Conservation (phyloP, 1,140 invertebrate genomes). For the Habropoda laboriosa region DNA sequence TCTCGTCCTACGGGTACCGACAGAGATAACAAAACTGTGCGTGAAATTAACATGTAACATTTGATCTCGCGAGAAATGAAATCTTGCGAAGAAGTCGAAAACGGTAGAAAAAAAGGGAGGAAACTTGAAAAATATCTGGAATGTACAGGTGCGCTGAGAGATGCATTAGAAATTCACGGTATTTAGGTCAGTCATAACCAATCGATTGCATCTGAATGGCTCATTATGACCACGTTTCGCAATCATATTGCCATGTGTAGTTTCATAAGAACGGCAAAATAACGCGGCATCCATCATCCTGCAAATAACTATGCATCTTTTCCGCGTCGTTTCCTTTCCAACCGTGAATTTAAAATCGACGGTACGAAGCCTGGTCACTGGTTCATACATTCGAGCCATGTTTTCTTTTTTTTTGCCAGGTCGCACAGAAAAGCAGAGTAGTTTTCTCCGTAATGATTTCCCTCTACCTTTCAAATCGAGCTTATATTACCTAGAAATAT, state of each 20-base stretch:
- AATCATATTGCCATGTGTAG: slow-evolving; percentile 30
- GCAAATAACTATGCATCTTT: slow-evolving; percentile 25
- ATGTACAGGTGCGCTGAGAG: background rate
- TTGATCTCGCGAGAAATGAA: background rate
- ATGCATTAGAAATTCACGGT: slow-evolving; percentile 32
- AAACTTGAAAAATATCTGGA: slow-evolving; percentile 8
- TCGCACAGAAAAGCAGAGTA: background rate
- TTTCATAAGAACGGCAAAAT: slow-evolving; percentile 15
- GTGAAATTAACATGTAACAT: too few relatives aligned
- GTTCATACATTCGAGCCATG: background rate
- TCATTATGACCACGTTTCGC: slow-evolving; percentile 31
- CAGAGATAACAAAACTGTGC: too few relatives aligned
- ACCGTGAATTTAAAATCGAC: background rate
- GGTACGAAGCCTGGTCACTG: background rate
- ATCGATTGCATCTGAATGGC: slow-evolving; percentile 46
- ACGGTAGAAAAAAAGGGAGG: background rate
- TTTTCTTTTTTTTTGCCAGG: background rate
- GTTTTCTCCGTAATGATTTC: background rate
- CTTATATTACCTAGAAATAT: background rate
- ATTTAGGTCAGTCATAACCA: slow-evolving; percentile 41
- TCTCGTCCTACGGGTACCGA: too few relatives aligned
- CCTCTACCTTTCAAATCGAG: too few relatives aligned
- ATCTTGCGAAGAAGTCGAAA: background rate
- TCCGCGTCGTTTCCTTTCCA: background rate
- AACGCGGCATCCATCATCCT: background rate